Conservation (phyloP, 2,888 invertebrate species). For the Ypsolopha sequella region DNA sequence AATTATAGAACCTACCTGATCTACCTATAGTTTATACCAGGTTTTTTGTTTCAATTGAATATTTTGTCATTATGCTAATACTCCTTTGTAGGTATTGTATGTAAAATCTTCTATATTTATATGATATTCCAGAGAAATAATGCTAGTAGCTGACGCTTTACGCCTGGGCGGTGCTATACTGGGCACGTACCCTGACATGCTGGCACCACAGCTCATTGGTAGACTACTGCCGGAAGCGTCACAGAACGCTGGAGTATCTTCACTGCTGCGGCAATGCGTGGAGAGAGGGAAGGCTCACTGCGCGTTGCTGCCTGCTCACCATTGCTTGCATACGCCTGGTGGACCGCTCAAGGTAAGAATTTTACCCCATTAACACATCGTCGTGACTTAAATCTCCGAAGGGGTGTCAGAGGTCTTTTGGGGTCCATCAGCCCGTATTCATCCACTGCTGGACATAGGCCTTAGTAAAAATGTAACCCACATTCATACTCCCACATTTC, state of each 20-base stretch:
- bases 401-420: no score
- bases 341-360: slow-evolving; percentile 89
- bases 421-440: no score
- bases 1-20: no score
- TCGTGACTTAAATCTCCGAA: no score
- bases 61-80: no score
- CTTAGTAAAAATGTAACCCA: no score
- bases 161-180: slow-evolving; percentile 95
- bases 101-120: neutral
- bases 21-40: no score
- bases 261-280: slow-evolving; percentile 92
- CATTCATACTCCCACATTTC: no score
- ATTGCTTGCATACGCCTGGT: slow-evolving; percentile 98
- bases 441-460: no score
- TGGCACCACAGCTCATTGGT: slow-evolving; percentile 94
- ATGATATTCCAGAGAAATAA: slow-evolving; percentile 77
- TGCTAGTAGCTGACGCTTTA: slow-evolving; percentile 93
- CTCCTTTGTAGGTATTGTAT: no score
- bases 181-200: slow-evolving; percentile 93
- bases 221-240: slow-evolving; percentile 87
- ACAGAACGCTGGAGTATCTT: slow-evolving; percentile 82
- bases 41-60: no score
- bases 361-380: no score
- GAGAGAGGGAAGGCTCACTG: slow-evolving; percentile 89
- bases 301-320: slow-evolving; percentile 92